A percentile compares a stretch with the other conserved stretches of the same genome.
Evolutionary conservation across 2,888 invertebrate species (phyloP).

Genomic region (Epinotia brunnichana): DNA sequence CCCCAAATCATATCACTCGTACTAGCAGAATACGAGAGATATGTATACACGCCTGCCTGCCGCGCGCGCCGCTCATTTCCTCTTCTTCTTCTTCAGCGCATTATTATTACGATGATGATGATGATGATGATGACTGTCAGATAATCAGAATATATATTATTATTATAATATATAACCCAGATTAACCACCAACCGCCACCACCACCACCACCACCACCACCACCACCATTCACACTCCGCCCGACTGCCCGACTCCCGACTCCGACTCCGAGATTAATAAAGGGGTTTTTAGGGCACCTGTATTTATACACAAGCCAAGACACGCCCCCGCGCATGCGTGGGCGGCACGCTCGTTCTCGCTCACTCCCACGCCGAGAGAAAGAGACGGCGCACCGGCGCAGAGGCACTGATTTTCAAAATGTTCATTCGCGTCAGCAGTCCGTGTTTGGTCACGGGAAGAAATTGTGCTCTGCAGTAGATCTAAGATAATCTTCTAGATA

Average conservation of each 20-base stretch:
- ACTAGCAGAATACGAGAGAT: too few species aligned
- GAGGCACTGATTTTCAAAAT: neutral
- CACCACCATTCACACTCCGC: constrained; percentile 7
- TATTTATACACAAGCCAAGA: constrained; percentile 26
- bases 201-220: neutral
- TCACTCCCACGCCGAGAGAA: neutral
- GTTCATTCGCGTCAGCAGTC: neutral
- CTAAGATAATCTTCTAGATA: neutral
- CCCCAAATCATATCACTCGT: too few species aligned
- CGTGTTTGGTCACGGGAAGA: neutral
- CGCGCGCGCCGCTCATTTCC: too few species aligned
- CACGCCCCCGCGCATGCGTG: neutral
- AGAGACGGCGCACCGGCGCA: neutral
- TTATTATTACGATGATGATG: too few species aligned
- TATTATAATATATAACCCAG: too few species aligned
- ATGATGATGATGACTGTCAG: too few species aligned
- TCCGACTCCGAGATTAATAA: constrained; percentile 53
- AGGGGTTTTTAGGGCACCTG: constrained; percentile 22
- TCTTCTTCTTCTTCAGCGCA: too few species aligned
- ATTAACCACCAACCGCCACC: too few species aligned
- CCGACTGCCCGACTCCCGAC: constrained; percentile 56
- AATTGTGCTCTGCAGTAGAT: neutral
- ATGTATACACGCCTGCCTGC: too few species aligned
- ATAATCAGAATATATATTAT: too few species aligned
- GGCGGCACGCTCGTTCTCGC: neutral